A percentile compares a stretch with the other conserved stretches of the same genome.
These are phyloP conservation scores for Aphrophora alni DNA, from an alignment of 2,888 invertebrate species.

Conservation along the genomic window DNA sequence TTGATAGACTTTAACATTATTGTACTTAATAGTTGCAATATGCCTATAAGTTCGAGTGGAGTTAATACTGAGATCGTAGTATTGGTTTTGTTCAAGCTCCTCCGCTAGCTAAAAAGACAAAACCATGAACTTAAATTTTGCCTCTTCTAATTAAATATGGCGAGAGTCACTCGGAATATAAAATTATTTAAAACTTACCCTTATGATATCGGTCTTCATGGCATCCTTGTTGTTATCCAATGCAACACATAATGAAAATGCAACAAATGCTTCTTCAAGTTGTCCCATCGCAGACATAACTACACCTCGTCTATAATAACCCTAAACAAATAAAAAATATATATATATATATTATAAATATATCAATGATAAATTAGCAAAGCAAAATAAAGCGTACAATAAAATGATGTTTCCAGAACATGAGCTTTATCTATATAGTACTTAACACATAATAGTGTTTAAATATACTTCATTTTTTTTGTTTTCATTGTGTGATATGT, in stretches of 20 bases:
- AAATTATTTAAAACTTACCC: constrained; percentile 56
- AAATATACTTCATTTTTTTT: too few species aligned
- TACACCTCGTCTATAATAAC: constrained; percentile 64
- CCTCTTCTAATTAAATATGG: too few species aligned
- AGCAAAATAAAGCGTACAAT: too few species aligned
- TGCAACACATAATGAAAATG: constrained; percentile 64
- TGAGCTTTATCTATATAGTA: not conserved
- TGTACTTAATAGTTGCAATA: not conserved
- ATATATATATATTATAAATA: not conserved
- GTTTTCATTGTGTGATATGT: too few species aligned
- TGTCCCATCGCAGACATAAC: constrained; percentile 62
- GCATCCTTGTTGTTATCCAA: constrained; percentile 62
- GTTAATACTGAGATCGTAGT: not conserved
- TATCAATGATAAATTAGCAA: not conserved
- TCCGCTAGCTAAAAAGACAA: not conserved
- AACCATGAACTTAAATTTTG: not conserved
- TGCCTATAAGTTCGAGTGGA: not conserved
- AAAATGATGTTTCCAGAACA: not conserved
- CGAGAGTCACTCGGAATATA: too few species aligned
- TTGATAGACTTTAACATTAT: not conserved
- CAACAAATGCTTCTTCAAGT: constrained; percentile 65
- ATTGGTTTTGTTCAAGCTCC: not conserved
- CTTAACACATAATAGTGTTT: too few species aligned
- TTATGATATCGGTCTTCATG: constrained; percentile 61
- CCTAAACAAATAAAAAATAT: constrained; percentile 56